Conservation (phyloP, 2,888 invertebrate genomes). For the Lasioglossum lativentre region DNA sequence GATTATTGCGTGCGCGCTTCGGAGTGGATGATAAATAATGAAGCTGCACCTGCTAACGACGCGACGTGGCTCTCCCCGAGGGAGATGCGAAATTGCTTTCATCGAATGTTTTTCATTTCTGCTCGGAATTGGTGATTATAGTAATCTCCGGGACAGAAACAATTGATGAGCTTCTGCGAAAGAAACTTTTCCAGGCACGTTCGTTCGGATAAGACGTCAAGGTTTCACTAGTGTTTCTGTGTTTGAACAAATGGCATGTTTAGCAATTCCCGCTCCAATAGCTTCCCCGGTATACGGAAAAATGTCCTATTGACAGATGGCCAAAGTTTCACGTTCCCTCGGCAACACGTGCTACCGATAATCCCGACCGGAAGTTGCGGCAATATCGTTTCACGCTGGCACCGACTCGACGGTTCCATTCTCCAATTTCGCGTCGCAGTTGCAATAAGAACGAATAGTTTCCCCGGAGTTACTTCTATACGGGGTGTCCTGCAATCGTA, state of each 20-base stretch:
- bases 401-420: neutral
- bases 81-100: neutral
- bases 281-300: neutral
- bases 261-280: neutral
- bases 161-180: neutral
- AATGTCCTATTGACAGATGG: neutral
- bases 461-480: neutral
- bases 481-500: neutral
- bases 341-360: neutral
- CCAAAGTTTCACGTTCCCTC: neutral
- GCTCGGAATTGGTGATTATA: neutral
- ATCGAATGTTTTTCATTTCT: neutral
- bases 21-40: neutral
- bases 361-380: neutral
- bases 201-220: neutral
- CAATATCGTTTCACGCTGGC: constrained; percentile 8
- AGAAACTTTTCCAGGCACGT: neutral
- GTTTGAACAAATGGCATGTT: neutral
- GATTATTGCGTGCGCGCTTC: neutral
- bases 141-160: neutral
- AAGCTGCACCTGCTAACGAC: neutral
- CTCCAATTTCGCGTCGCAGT: constrained; percentile 24
- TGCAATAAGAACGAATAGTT: constrained; percentile 14
- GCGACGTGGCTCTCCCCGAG: neutral
- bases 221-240: neutral